Evolutionary conservation across 2,113 vertebrate species (phyloP).

Genomic region (Tetraodon nigroviridis): DNA sequence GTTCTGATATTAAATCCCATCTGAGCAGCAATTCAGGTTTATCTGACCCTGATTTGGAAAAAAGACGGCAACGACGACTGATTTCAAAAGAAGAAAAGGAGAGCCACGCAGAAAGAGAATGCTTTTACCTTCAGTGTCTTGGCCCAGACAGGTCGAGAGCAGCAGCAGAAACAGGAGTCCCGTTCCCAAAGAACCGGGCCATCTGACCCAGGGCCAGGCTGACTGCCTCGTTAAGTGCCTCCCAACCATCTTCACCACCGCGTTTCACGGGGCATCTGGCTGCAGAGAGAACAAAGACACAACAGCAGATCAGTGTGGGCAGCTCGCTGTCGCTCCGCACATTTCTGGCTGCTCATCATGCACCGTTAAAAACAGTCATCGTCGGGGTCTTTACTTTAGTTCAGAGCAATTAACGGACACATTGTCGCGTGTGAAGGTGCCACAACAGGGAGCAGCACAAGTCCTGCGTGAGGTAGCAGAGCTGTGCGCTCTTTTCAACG

Average conservation of each 20-base stretch:
- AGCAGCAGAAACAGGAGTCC: conserved; percentile 62
- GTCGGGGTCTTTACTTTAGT: background rate
- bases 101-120: background rate
- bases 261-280: conserved; percentile 53
- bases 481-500: background rate
- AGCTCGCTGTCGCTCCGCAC: conserved; percentile 18
- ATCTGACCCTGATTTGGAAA: background rate
- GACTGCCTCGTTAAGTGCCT: conserved; percentile 34
- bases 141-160: conserved; percentile 58
- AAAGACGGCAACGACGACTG: background rate
- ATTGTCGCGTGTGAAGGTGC: conserved; percentile 1
- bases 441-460: background rate
- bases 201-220: conserved; percentile 52
- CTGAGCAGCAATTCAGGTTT: background rate
- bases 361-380: conserved; percentile 9
- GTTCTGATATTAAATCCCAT: background rate
- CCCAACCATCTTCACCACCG: conserved; percentile 62
- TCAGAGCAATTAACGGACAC: background rate
- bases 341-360: background rate
- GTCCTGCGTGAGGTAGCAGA: conserved; percentile 13
- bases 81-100: background rate
- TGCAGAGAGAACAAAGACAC: conserved; percentile 32
- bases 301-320: conserved; percentile 1
- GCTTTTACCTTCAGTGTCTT: conserved; percentile 65
- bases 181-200: conserved; percentile 39